Evolutionary conservation across 2,797 vertebrate species (phyloP).

Genomic region (Scyliorhinus canicula): DNA sequence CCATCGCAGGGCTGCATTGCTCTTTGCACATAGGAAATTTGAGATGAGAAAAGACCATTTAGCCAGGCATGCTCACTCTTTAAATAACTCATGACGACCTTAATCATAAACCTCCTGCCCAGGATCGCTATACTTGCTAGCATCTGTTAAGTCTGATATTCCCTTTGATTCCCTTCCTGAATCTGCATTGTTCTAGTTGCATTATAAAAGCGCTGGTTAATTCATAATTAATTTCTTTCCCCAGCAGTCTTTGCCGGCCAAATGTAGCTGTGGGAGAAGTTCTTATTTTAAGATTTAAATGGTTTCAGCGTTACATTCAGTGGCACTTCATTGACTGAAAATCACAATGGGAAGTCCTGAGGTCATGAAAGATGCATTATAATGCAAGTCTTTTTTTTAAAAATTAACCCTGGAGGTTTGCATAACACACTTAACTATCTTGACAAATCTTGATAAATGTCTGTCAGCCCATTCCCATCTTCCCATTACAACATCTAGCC

Average conservation of each 20-base stretch:
- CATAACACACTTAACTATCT: neutral
- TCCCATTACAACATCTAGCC: neutral
- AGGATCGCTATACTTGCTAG: neutral
- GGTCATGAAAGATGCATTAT: neutral
- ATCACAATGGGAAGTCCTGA: neutral
- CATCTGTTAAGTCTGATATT: neutral
- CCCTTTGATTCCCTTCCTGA: neutral
- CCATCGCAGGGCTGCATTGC: neutral
- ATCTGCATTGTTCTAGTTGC: neutral
- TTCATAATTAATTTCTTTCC: neutral
- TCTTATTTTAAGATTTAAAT: neutral
- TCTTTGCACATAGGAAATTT: neutral
- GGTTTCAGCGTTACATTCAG: neutral
- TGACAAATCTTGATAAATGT: neutral
- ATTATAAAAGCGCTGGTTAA: neutral
- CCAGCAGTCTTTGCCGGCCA: neutral
- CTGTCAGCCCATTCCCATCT: neutral
- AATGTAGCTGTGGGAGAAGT: neutral
- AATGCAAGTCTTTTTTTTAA: neutral
- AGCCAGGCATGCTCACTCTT: neutral
- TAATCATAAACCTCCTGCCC: neutral
- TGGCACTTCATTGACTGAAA: neutral
- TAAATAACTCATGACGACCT: neutral
- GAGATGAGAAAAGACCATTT: neutral
- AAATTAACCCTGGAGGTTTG: neutral